These are phyloP conservation scores for Megalops cyprinoides DNA, from an alignment of 2,797 vertebrate genomes.

Conservation along the genomic window DNA sequence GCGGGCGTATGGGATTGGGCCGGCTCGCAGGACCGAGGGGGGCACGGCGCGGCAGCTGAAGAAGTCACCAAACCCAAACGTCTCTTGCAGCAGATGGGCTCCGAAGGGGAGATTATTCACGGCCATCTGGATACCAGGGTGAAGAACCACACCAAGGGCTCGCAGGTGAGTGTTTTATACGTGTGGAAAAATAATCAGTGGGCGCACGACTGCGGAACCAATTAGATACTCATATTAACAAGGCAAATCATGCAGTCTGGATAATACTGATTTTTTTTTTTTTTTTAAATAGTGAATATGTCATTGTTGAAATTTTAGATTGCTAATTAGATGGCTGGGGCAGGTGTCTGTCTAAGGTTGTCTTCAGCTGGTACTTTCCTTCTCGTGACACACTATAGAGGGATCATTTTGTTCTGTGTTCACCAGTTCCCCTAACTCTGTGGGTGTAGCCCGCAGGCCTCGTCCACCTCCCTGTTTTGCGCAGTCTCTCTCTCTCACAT, in stretches of 20 bases:
- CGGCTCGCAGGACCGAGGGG: slow-evolving; percentile 53
- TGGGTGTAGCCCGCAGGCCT: neutral
- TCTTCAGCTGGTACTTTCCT: neutral
- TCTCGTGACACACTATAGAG: neutral
- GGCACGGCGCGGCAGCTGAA: slow-evolving; percentile 56
- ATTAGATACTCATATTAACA: too few relatives aligned
- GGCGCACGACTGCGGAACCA: neutral
- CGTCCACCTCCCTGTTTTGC: neutral
- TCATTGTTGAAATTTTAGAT: too few relatives aligned
- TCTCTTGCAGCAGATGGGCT: slow-evolving; percentile 77
- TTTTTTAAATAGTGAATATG: too few relatives aligned
- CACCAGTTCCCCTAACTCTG: neutral
- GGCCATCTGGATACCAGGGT: slow-evolving; percentile 84
- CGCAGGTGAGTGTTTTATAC: slow-evolving; percentile 61
- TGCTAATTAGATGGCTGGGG: neutral
- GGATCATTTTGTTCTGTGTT: neutral
- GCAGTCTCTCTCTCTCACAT: neutral
- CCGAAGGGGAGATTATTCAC: slow-evolving; percentile 80
- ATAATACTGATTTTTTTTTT: neutral
- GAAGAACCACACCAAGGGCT: slow-evolving; percentile 69
- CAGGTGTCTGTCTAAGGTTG: neutral
- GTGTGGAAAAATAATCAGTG: neutral
- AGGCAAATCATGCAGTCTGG: neutral
- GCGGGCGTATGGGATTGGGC: slow-evolving; percentile 69
- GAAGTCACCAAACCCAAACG: slow-evolving; percentile 83